phyloP scores from a whole-genome alignment of 2,797 vertebrate genomes.

The Leuciscus waleckii region DNA sequence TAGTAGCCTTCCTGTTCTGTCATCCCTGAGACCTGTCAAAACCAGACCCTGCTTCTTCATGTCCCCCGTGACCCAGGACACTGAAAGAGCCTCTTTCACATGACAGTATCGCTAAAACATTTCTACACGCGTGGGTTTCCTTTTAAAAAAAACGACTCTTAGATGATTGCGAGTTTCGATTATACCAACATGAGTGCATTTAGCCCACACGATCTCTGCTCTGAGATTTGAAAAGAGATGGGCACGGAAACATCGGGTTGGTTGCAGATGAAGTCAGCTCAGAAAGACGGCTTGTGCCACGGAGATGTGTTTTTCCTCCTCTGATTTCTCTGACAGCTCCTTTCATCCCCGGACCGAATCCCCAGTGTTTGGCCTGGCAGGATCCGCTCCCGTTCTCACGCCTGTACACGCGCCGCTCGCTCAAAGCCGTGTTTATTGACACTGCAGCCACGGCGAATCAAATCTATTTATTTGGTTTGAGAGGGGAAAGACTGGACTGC shows the following conservation, averaged over 20 bases:
- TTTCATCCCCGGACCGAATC: slow-evolving; percentile 79
- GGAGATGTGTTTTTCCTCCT: slow-evolving; percentile 70
- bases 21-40: slow-evolving; percentile 76
- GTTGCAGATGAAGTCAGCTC: slow-evolving; percentile 51
- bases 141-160: slow-evolving; percentile 47
- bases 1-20: slow-evolving; percentile 7
- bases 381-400: slow-evolving; percentile 72
- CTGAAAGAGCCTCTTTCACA: slow-evolving; percentile 83
- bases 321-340: slow-evolving; percentile 81
- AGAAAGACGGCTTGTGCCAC: slow-evolving; percentile 66
- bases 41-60: slow-evolving; percentile 55
- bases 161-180: slow-evolving; percentile 44
- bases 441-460: slow-evolving; percentile 75
- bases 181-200: slow-evolving; percentile 45
- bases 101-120: slow-evolving; percentile 79
- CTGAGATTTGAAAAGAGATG: slow-evolving; percentile 52
- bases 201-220: slow-evolving; percentile 40
- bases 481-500: slow-evolving; percentile 72
- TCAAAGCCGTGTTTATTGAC: slow-evolving; percentile 71
- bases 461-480: slow-evolving; percentile 81
- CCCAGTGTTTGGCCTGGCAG: slow-evolving; percentile 79
- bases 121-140: slow-evolving; percentile 51
- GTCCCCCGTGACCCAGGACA: slow-evolving; percentile 69
- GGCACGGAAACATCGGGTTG: slow-evolving; percentile 33
- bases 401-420: slow-evolving; percentile 49